Evolutionary conservation across 1,140 invertebrate species (phyloP).

Genomic region (Trachymyrmex cornetzi): DNA sequence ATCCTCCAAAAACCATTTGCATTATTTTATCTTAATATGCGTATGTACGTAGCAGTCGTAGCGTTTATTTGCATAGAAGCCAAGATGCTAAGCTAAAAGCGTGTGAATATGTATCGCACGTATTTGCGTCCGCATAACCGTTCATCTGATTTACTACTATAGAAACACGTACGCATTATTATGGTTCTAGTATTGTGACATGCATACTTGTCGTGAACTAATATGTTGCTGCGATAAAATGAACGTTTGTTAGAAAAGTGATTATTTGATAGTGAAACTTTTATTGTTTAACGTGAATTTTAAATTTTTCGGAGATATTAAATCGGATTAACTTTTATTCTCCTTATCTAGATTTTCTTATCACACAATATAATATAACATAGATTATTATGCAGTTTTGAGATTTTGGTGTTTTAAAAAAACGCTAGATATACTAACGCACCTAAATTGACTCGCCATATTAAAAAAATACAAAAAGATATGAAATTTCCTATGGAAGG

Average conservation of each 20-base stretch:
- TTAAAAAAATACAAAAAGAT: not conserved
- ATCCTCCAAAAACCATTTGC: constrained; percentile 39
- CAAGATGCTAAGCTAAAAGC: constrained; percentile 74
- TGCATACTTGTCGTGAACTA: not conserved
- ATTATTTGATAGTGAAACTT: not conserved
- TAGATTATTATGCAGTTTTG: not conserved
- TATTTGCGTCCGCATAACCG: constrained; percentile 71
- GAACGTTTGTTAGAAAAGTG: constrained; percentile 22
- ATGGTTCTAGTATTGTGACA: constrained; percentile 10
- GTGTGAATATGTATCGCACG: constrained; percentile 75
- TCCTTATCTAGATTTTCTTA: not conserved
- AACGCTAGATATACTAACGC: not conserved
- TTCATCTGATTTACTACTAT: constrained; percentile 71
- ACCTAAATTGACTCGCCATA: not conserved
- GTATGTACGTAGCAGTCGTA: constrained; percentile 19
- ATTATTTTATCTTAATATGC: constrained; percentile 47
- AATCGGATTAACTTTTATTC: not conserved
- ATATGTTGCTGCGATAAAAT: constrained; percentile 14
- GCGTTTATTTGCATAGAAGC: constrained; percentile 75
- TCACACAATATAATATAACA: too few species aligned
- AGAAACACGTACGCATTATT: constrained; percentile 57
- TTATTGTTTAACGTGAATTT: not conserved
- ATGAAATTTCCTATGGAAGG: not conserved
- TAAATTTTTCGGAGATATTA: not conserved
- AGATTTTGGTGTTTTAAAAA: not conserved